Evolutionary conservation across 2,888 invertebrate species (phyloP).

Genomic region (Lochmaea capreae): DNA sequence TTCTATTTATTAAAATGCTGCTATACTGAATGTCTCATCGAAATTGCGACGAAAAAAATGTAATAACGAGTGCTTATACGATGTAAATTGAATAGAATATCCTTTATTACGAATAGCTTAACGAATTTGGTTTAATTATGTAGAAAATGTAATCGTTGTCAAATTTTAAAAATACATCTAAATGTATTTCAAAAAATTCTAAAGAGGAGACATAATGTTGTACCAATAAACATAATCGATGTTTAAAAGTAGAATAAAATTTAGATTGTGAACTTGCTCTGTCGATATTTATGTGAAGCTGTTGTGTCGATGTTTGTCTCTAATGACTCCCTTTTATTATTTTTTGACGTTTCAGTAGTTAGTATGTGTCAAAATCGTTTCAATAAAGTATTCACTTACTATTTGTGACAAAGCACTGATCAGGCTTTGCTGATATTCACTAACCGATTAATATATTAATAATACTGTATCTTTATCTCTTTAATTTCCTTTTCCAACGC

Average conservation of each 20-base stretch:
- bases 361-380: constrained; percentile 27
- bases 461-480: background rate
- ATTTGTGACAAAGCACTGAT: constrained; percentile 28
- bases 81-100: background rate
- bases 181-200: constrained; percentile 7
- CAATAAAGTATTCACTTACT: constrained; percentile 6
- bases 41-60: background rate
- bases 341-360: constrained; percentile 18
- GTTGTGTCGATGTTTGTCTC: background rate
- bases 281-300: too few relatives aligned
- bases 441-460: constrained; percentile 25
- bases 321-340: background rate
- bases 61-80: background rate
- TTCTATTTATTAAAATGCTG: too few relatives aligned
- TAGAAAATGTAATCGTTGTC: constrained; percentile 21
- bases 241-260: background rate
- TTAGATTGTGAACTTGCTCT: too few relatives aligned
- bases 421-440: constrained; percentile 31
- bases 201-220: background rate
- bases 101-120: background rate
- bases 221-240: background rate
- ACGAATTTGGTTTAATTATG: constrained; percentile 19
- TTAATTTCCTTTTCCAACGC: background rate
- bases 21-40: too few relatives aligned
- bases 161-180: background rate